Evolutionary conservation across 2,888 invertebrate genomes (phyloP).

Genomic region (Dicranocentrus wangi): DNA sequence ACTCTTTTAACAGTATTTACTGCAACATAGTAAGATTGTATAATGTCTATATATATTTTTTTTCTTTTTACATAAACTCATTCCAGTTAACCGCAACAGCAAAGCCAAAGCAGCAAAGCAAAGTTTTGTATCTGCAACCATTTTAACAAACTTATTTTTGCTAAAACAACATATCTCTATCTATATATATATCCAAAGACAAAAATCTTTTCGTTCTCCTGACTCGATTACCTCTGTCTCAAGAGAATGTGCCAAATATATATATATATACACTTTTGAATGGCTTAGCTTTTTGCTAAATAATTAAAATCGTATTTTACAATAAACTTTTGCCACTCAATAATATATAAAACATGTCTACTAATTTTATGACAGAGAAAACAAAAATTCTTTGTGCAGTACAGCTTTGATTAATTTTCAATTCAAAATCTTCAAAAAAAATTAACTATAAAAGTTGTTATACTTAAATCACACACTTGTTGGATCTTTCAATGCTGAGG

Average conservation of each 20-base stretch:
- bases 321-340: background rate
- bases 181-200: background rate
- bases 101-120: slow-evolving; percentile 26
- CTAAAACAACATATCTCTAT: background rate
- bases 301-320: slow-evolving; percentile 1
- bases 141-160: slow-evolving; percentile 32
- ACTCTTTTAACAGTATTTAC: slow-evolving; percentile 13
- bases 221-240: background rate
- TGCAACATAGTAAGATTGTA: no score
- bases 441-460: background rate
- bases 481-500: no score
- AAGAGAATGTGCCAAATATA: slow-evolving; percentile 29
- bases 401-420: slow-evolving; percentile 2
- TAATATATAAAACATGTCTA: background rate
- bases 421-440: background rate
- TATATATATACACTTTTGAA: slow-evolving; percentile 38
- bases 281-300: slow-evolving; percentile 61
- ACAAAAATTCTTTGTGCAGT: background rate
- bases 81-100: background rate
- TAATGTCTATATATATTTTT: no score
- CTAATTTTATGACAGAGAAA: slow-evolving; percentile 6
- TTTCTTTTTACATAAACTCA: slow-evolving; percentile 4
- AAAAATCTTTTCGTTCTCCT: background rate
- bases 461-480: background rate
- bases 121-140: slow-evolving; percentile 3